Conservation (phyloP, 2,113 vertebrate species). For the Drymodes brunneopygia region DNA sequence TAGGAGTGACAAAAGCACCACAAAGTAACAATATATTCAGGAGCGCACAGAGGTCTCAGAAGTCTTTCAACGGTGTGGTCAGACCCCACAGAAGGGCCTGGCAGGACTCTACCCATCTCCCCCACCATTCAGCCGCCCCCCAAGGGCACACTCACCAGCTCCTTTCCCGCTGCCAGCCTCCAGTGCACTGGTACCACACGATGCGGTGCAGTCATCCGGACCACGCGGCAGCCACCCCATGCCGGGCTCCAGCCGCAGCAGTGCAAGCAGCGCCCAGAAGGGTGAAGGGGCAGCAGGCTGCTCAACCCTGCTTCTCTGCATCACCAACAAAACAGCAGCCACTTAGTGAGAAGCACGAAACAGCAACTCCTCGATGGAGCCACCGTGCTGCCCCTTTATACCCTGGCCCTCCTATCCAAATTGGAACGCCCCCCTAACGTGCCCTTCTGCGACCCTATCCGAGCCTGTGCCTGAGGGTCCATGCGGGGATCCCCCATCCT, state of each 20-base stretch:
- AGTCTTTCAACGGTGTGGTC: not conserved
- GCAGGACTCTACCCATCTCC: fast-evolving
- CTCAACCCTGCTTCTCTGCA: fast-evolving
- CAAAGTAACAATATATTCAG: not conserved
- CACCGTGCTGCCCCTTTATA: fast-evolving
- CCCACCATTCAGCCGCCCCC: fast-evolving
- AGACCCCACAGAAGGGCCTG: fast-evolving
- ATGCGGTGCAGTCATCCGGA: fast-evolving
- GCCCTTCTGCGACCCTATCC: not conserved
- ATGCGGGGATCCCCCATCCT: fast-evolving
- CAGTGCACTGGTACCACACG: fast-evolving
- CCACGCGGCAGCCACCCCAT: not conserved
- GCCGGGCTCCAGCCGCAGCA: not conserved
- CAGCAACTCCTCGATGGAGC: fast-evolving
- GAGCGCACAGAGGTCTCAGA: no score
- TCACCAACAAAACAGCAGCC: fast-evolving
- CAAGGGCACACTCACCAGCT: not conserved
- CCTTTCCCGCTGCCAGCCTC: fast-evolving
- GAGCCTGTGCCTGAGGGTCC: not conserved
- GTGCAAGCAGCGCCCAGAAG: not conserved
- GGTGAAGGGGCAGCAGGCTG: fast-evolving
- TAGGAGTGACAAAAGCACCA: not conserved
- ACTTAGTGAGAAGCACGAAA: fast-evolving
- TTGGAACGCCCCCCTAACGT: no score
- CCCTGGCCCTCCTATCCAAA: not conserved